Base-by-base conservation (phyloP, 2,888 invertebrate species). In the Drosophila cognata region DNA sequence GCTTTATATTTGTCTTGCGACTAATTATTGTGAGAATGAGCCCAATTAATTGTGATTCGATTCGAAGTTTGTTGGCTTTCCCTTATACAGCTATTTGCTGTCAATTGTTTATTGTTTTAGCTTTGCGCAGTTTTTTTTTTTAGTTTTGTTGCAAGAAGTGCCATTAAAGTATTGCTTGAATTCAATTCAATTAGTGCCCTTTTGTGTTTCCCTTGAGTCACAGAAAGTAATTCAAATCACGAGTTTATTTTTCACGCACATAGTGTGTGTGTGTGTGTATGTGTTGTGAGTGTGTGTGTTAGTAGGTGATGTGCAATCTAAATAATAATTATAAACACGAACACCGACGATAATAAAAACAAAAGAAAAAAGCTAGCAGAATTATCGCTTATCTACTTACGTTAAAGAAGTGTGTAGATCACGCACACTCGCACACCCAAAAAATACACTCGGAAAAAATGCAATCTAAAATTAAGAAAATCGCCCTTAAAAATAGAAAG, bases 321-420 rank as follows among this genome's bases (percentile, higher is more conserved):
- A 70, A 79, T 73, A 79, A 76, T 71, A 70, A 79, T 76, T 76
- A 76, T 71, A 79, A 81, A 79, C 71, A 76, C 72, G 58, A 82
- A 78, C 55, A 46, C 43, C 65, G 56, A 58, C 72, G 82, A 73
- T 79, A 79, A 79, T 82, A 74, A 25, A 16, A 25, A 69, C 68
- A 81, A 79, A 71, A 82, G 73, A 82, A 82, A 72, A 67, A 63
- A 46, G 4, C 4, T 1, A 8, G 4, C 46, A 46, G 41, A 69
- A 71, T 67, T 69, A 63, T 59, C 55, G 74, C 77, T 77, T 65
- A 79, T 78, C 63, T 79, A 66, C 66, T 71, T 61, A 66, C 59
- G 58, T 50, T 33, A 29, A n/a, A 16, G 25, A 53, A 67, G 38
- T 67, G 78, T 25, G 46, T 46, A 16, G 25, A 46, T 46, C 46